Percentiles rank a stretch among this genome's conserved stretches.
Evolutionary conservation across 2,797 vertebrate genomes (phyloP).

Genomic region (Halcyon leucocephala): DNA sequence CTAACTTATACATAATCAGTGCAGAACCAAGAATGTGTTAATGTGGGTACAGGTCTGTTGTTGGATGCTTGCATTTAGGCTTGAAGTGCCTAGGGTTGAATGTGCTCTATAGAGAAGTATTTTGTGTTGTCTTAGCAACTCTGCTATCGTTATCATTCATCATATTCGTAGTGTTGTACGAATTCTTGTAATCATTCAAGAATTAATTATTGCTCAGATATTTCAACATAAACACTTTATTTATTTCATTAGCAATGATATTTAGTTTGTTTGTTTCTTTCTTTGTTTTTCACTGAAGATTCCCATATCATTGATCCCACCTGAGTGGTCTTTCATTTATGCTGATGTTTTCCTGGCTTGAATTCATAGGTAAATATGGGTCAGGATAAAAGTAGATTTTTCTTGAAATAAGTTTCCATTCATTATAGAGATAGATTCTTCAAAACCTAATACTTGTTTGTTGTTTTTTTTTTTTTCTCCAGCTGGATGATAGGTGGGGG

Average conservation of each 20-base stretch:
- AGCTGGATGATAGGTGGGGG: background rate
- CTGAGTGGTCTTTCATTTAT: background rate
- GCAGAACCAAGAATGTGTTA: background rate
- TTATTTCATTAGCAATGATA: background rate
- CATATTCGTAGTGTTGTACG: background rate
- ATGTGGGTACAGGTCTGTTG: background rate
- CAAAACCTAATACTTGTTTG: background rate
- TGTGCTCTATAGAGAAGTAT: background rate
- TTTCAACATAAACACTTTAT: background rate
- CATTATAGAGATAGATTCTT: background rate
- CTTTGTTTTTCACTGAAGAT: background rate
- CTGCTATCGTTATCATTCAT: background rate
- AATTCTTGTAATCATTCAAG: background rate
- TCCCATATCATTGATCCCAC: background rate
- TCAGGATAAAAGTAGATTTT: background rate
- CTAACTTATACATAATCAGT: fast-evolving
- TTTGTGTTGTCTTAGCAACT: background rate
- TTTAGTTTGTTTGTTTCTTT: background rate
- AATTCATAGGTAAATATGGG: background rate
- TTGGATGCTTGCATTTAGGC: background rate
- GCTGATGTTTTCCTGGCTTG: background rate
- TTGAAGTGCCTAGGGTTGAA: background rate
- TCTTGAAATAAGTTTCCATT: background rate
- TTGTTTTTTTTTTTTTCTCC: background rate
- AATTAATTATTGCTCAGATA: background rate